Evolutionary conservation across 1,140 invertebrate genomes (phyloP), one percentile per base, ranked within the genome.

Genomic region (Laodelphax striatellus): DNA sequence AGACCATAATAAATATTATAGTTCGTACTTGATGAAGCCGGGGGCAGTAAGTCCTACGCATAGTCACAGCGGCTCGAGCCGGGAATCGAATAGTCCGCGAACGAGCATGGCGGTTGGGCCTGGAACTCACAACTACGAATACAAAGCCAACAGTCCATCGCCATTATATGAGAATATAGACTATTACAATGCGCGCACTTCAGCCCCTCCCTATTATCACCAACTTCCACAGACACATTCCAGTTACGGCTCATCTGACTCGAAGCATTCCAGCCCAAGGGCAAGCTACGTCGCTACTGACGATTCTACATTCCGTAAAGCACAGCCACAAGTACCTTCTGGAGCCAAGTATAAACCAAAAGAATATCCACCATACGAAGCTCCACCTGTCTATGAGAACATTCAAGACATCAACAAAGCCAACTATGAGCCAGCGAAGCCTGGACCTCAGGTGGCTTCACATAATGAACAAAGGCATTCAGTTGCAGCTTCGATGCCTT

Each of bases 91-190:
- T 56, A 83, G 80, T 71, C 82, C 82, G 58, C 75, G 82, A 67
- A 76, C 77, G 10, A 78, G 76, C 64, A 65, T 77, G 41, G 70
- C 69, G 14, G 70, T 68, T 11, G 69, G 68, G 22, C 67, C 59
- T 31, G 43, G 69, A 63, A 34, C 19, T 21, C 52, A 60, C 42
- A 53, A 28, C 41, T 62, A 68, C 57, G 62, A 41, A 17, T 57
- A 60, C 44, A 62, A 68, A 56, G 61, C 67, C 31, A 74, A 73
- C 53, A 74, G 70, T 65, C 70, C 68, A 60, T 80, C 78, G 54
- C 85, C 82, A 28, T 83, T 90, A 21, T 90, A 90, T 70, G 88
- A 90, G 71, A 90, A 91, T 72, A 79, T 90, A 43, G 86, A 88
- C 62, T 88, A 87, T 71, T 88, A 87, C 73, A 75, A 78, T 11